Evolutionary conservation across 2,113 vertebrate species (phyloP).

Genomic region (Phalacrocorax brasilianus): DNA sequence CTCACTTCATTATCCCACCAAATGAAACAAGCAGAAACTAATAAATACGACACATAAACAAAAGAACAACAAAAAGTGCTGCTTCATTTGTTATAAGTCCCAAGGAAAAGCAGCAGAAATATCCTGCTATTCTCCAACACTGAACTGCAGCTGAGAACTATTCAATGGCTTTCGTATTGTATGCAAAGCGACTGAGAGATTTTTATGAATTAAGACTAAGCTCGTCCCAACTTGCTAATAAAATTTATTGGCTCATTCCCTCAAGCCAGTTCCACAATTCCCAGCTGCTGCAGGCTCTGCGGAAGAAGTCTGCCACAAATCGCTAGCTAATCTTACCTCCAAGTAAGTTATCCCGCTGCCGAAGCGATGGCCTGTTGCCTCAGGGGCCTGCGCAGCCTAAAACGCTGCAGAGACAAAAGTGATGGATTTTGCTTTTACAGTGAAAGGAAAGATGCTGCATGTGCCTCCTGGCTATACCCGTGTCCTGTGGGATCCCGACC

Average conservation of each 20-base stretch:
- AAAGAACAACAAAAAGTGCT: neutral
- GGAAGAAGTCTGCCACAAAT: neutral
- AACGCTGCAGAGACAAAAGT: neutral
- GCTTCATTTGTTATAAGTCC: neutral
- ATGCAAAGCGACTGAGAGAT: neutral
- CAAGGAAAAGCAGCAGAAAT: neutral
- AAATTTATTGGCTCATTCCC: neutral
- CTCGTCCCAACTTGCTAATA: neutral
- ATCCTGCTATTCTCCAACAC: neutral
- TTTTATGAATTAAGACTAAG: neutral
- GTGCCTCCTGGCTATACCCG: neutral
- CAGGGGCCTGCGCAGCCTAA: neutral
- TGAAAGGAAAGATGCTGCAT: neutral
- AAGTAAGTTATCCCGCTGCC: neutral
- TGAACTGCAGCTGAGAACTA: neutral
- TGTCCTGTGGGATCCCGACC: neutral
- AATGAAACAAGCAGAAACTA: neutral
- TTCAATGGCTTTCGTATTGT: neutral
- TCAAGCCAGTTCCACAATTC: neutral
- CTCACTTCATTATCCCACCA: neutral
- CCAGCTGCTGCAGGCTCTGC: neutral
- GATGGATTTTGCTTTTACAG: neutral
- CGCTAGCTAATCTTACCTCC: neutral
- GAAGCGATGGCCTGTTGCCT: neutral
- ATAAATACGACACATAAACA: neutral